A percentile compares a stretch with the other conserved stretches of the same genome.
Evolutionary conservation across 2,888 invertebrate species (phyloP).

Genomic region (Epinotia nisella): DNA sequence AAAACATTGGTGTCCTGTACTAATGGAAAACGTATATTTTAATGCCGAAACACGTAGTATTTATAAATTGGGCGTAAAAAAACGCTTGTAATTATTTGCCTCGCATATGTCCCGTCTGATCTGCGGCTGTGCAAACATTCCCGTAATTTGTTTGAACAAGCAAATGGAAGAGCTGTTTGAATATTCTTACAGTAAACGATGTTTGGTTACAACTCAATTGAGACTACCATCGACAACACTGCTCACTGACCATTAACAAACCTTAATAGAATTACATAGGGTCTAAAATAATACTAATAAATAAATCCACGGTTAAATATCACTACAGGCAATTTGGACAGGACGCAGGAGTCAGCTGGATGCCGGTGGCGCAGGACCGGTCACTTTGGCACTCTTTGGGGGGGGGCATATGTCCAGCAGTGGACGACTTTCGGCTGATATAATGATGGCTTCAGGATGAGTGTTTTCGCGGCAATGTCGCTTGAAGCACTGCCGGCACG

Average conservation of each 20-base stretch:
- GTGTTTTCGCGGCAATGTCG: too few relatives aligned
- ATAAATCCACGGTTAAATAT: too few relatives aligned
- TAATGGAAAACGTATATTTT: slow-evolving; percentile 27
- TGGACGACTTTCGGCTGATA: too few relatives aligned
- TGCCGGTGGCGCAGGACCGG: too few relatives aligned
- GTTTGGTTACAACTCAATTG: slow-evolving; percentile 34
- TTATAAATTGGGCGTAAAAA: slow-evolving; percentile 30
- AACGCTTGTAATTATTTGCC: slow-evolving; percentile 35
- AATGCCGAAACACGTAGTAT: slow-evolving; percentile 42
- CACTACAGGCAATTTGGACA: too few relatives aligned
- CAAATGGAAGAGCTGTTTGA: slow-evolving; percentile 42
- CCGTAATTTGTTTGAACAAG: slow-evolving; percentile 43
- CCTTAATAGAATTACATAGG: neutral
- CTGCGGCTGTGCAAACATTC: slow-evolving; percentile 32
- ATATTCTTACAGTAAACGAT: slow-evolving; percentile 35
- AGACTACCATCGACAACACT: slow-evolving; percentile 6
- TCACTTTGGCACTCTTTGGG: too few relatives aligned
- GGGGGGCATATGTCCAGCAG: too few relatives aligned
- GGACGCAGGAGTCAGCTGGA: too few relatives aligned
- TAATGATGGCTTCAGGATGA: too few relatives aligned
- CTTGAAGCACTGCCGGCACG: too few relatives aligned
- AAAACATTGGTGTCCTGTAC: slow-evolving; percentile 5
- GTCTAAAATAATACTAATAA: too few relatives aligned
- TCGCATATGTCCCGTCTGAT: slow-evolving; percentile 32
- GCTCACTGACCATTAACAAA: neutral